Evolutionary conservation across 1,140 invertebrate genomes (phyloP), one percentile per base, ranked within the genome.

Genomic region (Popillia japonica): DNA sequence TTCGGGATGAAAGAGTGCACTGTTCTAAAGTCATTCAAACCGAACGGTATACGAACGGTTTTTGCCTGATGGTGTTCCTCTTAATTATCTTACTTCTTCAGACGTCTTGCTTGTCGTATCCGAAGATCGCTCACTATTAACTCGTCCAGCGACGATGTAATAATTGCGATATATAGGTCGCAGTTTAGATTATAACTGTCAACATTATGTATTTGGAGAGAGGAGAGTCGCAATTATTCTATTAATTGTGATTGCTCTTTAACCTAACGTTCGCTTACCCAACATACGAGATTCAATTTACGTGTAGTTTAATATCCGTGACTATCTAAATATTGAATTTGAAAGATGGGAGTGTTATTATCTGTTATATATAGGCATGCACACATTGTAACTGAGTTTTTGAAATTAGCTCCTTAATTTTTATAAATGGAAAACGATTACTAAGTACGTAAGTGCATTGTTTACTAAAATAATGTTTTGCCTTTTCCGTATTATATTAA

Each of bases 1-100:
- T 64, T 64, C 17, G 22, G 8, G 22, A 64, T 23, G 59, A 64
- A 64, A 64, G 17, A 23, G 59, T 17, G 59, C 59, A 22, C 59
- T n/a, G 59, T 64, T 64, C 59, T 22, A 2, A 64, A 22, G 59
- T n/a, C 59, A 64, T 23, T 20, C 59, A 22, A 64, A 64, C 17
- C 20, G 59, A 64, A 64, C 59, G 59, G 44, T 48, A 64, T 64
- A 22, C 20, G 17, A 64, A 64, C 20, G 59, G 20, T 64, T 64
- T 64, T 64, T 64, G 20, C 59, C 59, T 10, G 44, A 48, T 48
- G 59, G 59, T 64, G 17, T 64, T 64, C 59, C 20, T 22, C 59
- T 64, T 64, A 64, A 64, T 64, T 64, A 64, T 64, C 20, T 64
- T 17, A 17, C 59, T 64, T 64, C 59, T 64, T 64, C 20, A 64